Conservation (phyloP, 2,113 vertebrate genomes). For the Gallinago jamesoni region DNA sequence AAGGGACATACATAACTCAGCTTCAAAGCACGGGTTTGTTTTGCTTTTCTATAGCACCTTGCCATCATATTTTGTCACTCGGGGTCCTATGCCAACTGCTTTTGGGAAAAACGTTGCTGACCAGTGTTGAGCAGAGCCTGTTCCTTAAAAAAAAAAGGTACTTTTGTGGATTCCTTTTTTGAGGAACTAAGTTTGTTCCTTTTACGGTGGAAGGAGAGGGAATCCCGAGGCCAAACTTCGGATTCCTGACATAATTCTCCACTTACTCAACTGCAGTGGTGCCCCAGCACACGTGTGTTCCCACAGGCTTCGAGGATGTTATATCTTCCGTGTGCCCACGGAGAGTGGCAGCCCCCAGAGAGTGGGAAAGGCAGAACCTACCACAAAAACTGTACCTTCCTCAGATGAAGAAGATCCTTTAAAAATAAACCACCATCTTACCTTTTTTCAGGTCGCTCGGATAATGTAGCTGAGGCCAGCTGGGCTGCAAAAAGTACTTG, state of each 20-base stretch:
- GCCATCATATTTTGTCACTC: not conserved
- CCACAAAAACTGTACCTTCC: not conserved
- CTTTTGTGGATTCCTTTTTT: not conserved
- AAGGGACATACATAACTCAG: not conserved
- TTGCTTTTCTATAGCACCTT: not conserved
- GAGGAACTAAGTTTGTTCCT: not conserved
- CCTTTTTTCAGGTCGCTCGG: slow-evolving; percentile 14
- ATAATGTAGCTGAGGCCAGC: not conserved
- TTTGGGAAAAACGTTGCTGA: not conserved
- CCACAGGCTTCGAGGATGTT: not conserved
- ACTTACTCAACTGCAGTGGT: not conserved
- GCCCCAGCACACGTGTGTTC: not conserved
- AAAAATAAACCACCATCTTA: not conserved
- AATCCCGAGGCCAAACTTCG: not conserved
- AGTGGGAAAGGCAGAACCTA: not conserved
- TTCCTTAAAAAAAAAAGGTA: not conserved
- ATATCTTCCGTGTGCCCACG: not conserved
- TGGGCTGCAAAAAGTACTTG: not conserved
- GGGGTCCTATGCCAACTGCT: not conserved
- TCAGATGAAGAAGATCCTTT: not conserved
- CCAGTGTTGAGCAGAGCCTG: not conserved
- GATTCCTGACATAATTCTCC: slow-evolving; percentile 40
- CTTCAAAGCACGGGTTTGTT: not conserved
- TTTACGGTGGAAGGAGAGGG: not conserved
- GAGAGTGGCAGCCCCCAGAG: not conserved